phyloP scores from a whole-genome alignment of 2,888 invertebrate genomes.

The Galerucella calmariensis region DNA sequence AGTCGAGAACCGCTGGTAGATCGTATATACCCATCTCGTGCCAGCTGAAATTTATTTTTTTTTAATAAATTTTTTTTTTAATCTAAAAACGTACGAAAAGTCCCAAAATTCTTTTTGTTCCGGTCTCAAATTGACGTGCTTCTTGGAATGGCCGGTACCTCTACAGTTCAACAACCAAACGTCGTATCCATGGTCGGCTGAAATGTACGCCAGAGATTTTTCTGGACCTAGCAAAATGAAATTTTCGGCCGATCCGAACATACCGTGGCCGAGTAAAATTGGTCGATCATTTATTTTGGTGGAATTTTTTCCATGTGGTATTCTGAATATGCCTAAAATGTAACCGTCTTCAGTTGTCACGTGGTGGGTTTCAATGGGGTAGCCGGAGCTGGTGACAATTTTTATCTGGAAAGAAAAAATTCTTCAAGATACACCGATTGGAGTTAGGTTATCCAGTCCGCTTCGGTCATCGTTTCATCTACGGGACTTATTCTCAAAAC shows the following conservation, averaged over 20 bases:
- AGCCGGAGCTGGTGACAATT: slow-evolving; percentile 61
- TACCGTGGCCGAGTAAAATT: slow-evolving; percentile 75
- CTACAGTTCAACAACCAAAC: slow-evolving; percentile 86
- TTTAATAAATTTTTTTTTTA: not conserved
- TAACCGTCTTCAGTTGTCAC: slow-evolving; percentile 81
- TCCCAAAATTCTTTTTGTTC: slow-evolving; percentile 69
- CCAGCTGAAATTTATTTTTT: slow-evolving; percentile 68
- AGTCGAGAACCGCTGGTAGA: slow-evolving; percentile 82
- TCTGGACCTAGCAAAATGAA: slow-evolving; percentile 80
- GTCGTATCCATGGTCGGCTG: slow-evolving; percentile 78
- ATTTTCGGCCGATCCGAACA: slow-evolving; percentile 78
- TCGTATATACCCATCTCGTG: slow-evolving; percentile 84
- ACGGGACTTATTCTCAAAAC: no score
- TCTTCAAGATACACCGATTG: no score
- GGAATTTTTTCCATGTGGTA: slow-evolving; percentile 61
- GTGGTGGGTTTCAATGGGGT: slow-evolving; percentile 73
- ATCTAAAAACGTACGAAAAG: slow-evolving; percentile 62
- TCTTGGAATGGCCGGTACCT: slow-evolving; percentile 75
- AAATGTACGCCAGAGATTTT: slow-evolving; percentile 68
- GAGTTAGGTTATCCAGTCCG: no score
- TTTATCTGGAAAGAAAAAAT: slow-evolving; percentile 15
- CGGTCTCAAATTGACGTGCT: slow-evolving; percentile 67
- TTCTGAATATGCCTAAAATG: slow-evolving; percentile 79
- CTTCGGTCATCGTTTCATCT: no score
- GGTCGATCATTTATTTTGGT: slow-evolving; percentile 61